These are phyloP conservation scores for Anguilla rostrata DNA, from an alignment of 2,113 vertebrate species.

Conservation along the genomic window DNA sequence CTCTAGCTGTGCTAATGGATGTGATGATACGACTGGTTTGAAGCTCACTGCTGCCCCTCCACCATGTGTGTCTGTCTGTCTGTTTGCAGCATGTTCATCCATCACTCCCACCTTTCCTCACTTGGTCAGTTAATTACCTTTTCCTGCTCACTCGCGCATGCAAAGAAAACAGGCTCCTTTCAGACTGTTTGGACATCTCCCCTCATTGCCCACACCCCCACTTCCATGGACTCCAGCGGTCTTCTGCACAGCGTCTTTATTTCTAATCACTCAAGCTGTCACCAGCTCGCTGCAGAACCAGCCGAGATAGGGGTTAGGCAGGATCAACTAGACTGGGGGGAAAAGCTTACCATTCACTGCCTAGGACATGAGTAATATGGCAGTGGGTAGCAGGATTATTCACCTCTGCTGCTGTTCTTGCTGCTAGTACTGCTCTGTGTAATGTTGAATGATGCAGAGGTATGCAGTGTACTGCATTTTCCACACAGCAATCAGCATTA, in stretches of 20 bases:
- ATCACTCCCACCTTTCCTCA: slow-evolving; percentile 63
- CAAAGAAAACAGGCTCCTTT: slow-evolving; percentile 67
- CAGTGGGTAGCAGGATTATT: not conserved
- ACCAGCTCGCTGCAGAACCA: slow-evolving; percentile 26
- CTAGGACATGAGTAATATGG: slow-evolving; percentile 8
- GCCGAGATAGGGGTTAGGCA: slow-evolving; percentile 27
- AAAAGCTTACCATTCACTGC: slow-evolving; percentile 18
- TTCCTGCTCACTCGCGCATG: slow-evolving; percentile 64
- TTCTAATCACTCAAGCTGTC: slow-evolving; percentile 58
- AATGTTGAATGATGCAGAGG: not conserved
- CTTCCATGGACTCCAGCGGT: slow-evolving; percentile 27
- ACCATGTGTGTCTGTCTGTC: not conserved
- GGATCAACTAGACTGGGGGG: slow-evolving; percentile 14
- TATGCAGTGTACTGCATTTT: not conserved
- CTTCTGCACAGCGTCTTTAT: slow-evolving; percentile 31
- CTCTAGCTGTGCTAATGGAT: not conserved
- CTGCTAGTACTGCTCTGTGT: not conserved
- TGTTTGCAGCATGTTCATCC: slow-evolving; percentile 44
- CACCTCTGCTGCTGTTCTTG: not conserved
- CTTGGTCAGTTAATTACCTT: slow-evolving; percentile 66
- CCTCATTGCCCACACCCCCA: slow-evolving; percentile 36
- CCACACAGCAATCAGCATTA: not conserved
- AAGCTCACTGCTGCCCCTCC: not conserved
- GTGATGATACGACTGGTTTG: not conserved
- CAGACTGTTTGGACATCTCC: slow-evolving; percentile 63